These are phyloP conservation scores for Climacteris rufus DNA, from an alignment of 2,113 vertebrate genomes.

Conservation along the genomic window DNA sequence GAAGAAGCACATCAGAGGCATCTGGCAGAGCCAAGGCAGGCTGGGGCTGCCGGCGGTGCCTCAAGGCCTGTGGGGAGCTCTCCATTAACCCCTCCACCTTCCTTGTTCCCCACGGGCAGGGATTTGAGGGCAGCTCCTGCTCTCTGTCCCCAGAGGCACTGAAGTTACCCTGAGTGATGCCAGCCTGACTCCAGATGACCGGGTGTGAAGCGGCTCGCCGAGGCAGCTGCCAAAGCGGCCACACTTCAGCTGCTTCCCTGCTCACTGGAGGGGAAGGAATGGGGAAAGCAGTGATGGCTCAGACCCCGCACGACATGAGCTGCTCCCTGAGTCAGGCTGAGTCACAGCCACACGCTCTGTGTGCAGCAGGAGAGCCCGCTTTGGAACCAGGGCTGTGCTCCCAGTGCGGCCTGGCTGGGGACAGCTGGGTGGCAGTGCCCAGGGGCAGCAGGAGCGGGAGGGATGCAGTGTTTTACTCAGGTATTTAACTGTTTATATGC, in stretches of 20 bases:
- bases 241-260: neutral
- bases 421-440: no score
- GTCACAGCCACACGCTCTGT: rapidly evolving
- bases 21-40: neutral
- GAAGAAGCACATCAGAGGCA: neutral
- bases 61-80: neutral
- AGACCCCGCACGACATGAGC: neutral
- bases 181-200: neutral
- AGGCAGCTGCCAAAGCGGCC: neutral
- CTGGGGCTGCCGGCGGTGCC: neutral
- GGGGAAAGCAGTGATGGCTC: neutral
- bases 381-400: no score
- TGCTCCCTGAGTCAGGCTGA: neutral
- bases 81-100: neutral
- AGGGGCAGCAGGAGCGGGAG: neutral
- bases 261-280: neutral
- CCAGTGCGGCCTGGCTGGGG: no score
- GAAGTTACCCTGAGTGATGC: neutral
- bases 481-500: neutral
- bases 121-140: neutral
- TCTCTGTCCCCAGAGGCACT: neutral
- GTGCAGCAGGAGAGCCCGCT: rapidly evolving
- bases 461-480: neutral
- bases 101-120: neutral
- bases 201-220: rapidly evolving